These are phyloP conservation scores for Drusus annulatus DNA, from an alignment of 1,140 invertebrate species.

Conservation along the genomic window DNA sequence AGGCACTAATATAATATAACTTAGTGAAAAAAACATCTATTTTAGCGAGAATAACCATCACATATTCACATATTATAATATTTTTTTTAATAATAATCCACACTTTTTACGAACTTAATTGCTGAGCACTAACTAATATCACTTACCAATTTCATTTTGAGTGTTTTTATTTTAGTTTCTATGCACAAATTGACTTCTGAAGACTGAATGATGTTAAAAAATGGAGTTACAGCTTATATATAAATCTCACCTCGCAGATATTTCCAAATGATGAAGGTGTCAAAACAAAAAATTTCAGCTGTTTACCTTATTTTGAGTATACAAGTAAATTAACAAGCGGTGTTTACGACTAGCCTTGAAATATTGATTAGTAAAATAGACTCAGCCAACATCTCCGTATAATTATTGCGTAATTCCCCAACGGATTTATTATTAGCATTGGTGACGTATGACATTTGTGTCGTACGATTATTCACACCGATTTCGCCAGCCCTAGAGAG, in stretches of 20 bases:
- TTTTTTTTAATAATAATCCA: not conserved
- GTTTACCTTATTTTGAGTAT: slow-evolving; percentile 36
- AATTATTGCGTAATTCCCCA: not conserved
- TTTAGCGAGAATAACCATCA: too few relatives aligned
- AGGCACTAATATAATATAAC: too few relatives aligned
- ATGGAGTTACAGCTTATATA: slow-evolving; percentile 23
- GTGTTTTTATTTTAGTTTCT: not conserved
- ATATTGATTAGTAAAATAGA: slow-evolving; percentile 14
- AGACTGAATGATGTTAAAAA: slow-evolving; percentile 2
- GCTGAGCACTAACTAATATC: not conserved
- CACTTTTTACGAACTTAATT: not conserved
- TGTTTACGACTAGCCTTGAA: slow-evolving; percentile 29
- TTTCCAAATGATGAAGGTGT: slow-evolving; percentile 34
- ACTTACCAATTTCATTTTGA: slow-evolving; percentile 24
- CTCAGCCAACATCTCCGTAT: not conserved
- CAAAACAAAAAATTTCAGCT: slow-evolving; percentile 28
- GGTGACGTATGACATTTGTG: too few relatives aligned
- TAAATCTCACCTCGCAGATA: slow-evolving; percentile 12
- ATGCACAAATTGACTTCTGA: slow-evolving; percentile 7
- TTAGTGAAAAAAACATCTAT: too few relatives aligned
- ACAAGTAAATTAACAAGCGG: slow-evolving; percentile 21
- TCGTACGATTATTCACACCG: too few relatives aligned
- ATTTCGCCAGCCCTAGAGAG: too few relatives aligned
- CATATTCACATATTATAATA: not conserved
- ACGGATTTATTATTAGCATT: too few relatives aligned